A percentile compares a stretch with the other conserved stretches of the same genome.
Conservation (phyloP, 2,888 invertebrate species). For the Eurytoma californica region DNA sequence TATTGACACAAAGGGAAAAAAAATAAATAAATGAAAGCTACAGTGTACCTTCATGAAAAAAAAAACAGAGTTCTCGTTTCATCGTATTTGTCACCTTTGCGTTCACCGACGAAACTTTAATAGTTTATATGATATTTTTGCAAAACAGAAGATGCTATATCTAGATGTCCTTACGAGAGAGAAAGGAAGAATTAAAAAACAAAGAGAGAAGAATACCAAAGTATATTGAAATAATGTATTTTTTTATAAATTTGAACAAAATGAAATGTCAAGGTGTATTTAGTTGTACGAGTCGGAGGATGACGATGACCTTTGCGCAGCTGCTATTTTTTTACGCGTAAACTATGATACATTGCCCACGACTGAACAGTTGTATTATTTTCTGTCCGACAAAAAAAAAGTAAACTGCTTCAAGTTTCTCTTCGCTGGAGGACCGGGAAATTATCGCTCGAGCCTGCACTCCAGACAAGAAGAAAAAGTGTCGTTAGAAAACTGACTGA, state of each 20-base stretch:
- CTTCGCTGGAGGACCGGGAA: too few species aligned
- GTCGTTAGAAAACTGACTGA: too few species aligned
- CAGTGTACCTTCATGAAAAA: not conserved
- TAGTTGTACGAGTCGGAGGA: not conserved
- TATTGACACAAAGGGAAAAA: not conserved
- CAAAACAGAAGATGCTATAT: not conserved
- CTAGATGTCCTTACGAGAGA: not conserved
- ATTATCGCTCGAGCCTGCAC: too few species aligned
- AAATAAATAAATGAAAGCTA: not conserved
- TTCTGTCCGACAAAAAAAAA: too few species aligned
- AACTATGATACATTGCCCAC: slow-evolving; percentile 16
- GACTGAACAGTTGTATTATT: slow-evolving; percentile 25
- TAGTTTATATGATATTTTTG: slow-evolving; percentile 4
- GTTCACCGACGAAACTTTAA: not conserved
- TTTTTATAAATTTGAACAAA: slow-evolving; percentile 9
- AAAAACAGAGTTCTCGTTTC: too few species aligned
- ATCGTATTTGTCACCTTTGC: too few species aligned
- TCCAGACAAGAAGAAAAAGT: too few species aligned
- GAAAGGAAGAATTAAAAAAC: not conserved
- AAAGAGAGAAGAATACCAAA: too few species aligned
- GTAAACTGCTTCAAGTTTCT: too few species aligned
- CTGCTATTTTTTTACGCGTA: slow-evolving; percentile 19
- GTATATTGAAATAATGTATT: slow-evolving; percentile 4
- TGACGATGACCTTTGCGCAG: slow-evolving; percentile 2
- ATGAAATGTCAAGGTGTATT: not conserved